Base-by-base conservation (phyloP, 2,797 vertebrate genomes). In the Echiichthys vipera region DNA sequence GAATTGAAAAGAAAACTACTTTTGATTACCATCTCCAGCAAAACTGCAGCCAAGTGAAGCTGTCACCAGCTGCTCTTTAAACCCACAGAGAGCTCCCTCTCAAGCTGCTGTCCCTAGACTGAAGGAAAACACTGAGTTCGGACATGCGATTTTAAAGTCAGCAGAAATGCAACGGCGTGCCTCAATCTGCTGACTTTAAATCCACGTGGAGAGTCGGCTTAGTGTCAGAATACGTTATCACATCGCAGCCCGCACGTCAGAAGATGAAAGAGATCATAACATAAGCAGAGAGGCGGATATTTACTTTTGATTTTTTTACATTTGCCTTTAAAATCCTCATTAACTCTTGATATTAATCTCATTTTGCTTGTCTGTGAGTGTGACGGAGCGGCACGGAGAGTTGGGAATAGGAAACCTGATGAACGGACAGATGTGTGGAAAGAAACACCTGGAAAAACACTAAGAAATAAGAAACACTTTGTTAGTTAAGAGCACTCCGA, bases 1-100 rank as follows among this genome's bases (percentile, higher is more conserved):
- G 12, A 51, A 67, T 65, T 39, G 37, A 58, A 53, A 47, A 42
- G 45, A 40, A 64, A 30, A 36, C 1, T 7, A 22, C 3, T 15
- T 65, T 67, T 53, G 73, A 84, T 84, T 65, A 54, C 43, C 68
- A 74, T 74, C 65, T 76, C 22, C 49, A 14, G 53, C 70, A 53
- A 39, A n/a, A 50, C 22, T 30, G 64, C 55, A 49, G 70, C 78
- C 62, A 63, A 81, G 67, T 25, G 65, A 74, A 59, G 68, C 68
- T 46, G 71, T 71, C 79, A 63, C 32, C 75, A 29, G 51, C 75
- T 65, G 77, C 69, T 77, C 47, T 36, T 39, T 10, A 63, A 83
- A 72, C 55, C 71, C 53, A 18, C 72, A 29, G 63, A 61, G 65
- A 71, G 42, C 72, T 70, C 47, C 45, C 36, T 47, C 51, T 71